These are phyloP conservation scores for Astyanax mexicanus DNA, from an alignment of 2,797 vertebrate genomes.

Conservation along the genomic window DNA sequence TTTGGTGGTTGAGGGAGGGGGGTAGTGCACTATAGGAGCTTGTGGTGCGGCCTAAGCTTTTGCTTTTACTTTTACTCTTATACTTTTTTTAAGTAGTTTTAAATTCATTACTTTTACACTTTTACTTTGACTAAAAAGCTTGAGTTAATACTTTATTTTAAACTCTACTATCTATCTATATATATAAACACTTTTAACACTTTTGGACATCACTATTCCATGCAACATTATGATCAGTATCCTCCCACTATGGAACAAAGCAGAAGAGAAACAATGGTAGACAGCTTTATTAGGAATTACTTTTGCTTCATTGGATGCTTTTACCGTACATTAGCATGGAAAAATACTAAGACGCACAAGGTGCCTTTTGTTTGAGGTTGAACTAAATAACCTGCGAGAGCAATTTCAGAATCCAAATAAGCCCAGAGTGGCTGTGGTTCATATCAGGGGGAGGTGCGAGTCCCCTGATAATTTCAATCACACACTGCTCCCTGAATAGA, in stretches of 20 bases:
- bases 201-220: too few species aligned
- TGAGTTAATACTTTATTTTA: too few species aligned
- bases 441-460: slow-evolving; percentile 58
- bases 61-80: too few species aligned
- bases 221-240: too few species aligned
- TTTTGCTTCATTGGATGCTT: slow-evolving; percentile 49
- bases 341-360: slow-evolving; percentile 60
- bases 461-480: slow-evolving; percentile 39
- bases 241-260: not conserved
- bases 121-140: too few species aligned
- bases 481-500: slow-evolving; percentile 2
- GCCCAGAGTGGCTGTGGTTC: slow-evolving; percentile 22
- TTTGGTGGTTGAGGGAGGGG: too few species aligned
- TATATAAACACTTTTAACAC: too few species aligned
- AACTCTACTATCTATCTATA: too few species aligned
- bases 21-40: too few species aligned
- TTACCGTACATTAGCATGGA: slow-evolving; percentile 64
- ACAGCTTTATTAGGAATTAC: not conserved
- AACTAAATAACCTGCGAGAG: slow-evolving; percentile 54
- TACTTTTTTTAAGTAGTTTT: too few species aligned
- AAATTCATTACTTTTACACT: too few species aligned
- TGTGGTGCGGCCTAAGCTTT: too few species aligned
- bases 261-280: not conserved
- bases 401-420: slow-evolving; percentile 46
- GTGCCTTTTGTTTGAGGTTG: slow-evolving; percentile 53